Percentiles rank a stretch among this genome's conserved stretches.
phyloP scores from a whole-genome alignment of 2,888 invertebrate species.

The Macrosoma leucophasiata region DNA sequence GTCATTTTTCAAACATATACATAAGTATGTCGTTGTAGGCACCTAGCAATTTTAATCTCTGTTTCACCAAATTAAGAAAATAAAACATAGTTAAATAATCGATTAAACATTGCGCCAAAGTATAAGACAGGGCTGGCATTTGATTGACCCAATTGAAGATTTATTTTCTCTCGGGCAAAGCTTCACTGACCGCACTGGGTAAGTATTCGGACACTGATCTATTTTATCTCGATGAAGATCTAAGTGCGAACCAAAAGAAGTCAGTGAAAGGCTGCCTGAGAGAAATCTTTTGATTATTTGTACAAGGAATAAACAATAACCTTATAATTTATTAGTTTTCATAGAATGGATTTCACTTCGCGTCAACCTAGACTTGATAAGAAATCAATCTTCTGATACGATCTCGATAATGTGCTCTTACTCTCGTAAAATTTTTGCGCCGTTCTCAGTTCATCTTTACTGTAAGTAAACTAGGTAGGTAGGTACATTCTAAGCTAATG shows the following conservation, averaged over 20 bases:
- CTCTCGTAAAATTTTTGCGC: no score
- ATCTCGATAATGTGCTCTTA: no score
- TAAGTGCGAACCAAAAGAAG: slow-evolving; percentile 61
- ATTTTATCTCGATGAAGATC: slow-evolving; percentile 68
- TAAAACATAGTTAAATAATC: no score
- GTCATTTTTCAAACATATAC: no score
- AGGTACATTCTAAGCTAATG: no score
- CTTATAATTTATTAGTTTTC: slow-evolving; percentile 60
- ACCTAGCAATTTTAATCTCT: no score
- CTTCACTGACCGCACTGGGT: slow-evolving; percentile 53
- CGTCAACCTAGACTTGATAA: neutral
- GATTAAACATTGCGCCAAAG: slow-evolving; percentile 34
- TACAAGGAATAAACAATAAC: slow-evolving; percentile 67
- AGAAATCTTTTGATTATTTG: slow-evolving; percentile 62
- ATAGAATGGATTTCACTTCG: slow-evolving; percentile 38
- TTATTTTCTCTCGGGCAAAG: slow-evolving; percentile 63
- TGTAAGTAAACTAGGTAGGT: no score
- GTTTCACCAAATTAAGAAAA: no score
- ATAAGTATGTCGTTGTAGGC: no score
- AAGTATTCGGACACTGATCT: slow-evolving; percentile 62
- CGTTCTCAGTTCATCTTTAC: no score
- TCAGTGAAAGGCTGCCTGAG: slow-evolving; percentile 69
- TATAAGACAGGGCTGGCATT: slow-evolving; percentile 56
- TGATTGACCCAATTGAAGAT: slow-evolving; percentile 72
- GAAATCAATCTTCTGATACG: neutral